Evolutionary conservation across 1,140 invertebrate genomes (phyloP).

Genomic region (Lordiphosa mommai): DNA sequence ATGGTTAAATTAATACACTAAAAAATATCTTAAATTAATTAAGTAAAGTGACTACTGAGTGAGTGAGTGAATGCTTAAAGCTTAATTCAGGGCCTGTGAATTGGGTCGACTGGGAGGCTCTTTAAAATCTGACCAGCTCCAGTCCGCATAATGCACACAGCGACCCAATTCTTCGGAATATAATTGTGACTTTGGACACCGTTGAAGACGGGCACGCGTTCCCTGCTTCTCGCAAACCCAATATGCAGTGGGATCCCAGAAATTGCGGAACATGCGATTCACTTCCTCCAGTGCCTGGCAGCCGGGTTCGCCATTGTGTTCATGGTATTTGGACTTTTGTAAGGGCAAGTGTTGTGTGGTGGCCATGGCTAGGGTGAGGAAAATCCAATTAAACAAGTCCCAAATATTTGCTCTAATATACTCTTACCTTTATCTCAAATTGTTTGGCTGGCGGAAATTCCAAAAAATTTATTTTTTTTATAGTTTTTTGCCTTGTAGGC

Average conservation of each 20-base stretch:
- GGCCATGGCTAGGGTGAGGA: conserved; percentile 32
- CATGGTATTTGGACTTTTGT: conserved; percentile 55
- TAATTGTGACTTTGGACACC: conserved; percentile 57
- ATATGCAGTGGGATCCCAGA: conserved; percentile 74
- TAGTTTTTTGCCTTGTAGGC: conserved; percentile 29
- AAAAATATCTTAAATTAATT: conserved; percentile 9
- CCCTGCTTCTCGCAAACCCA: conserved; percentile 73
- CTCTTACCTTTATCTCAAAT: conserved; percentile 14
- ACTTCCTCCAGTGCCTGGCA: conserved; percentile 69
- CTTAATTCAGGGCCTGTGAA: conserved; percentile 7
- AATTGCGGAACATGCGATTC: conserved; percentile 72
- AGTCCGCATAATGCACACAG: conserved; percentile 64
- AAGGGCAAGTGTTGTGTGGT: conserved; percentile 56
- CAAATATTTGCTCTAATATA: conserved; percentile 16
- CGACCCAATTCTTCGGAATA: conserved; percentile 64
- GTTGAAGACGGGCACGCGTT: conserved; percentile 52
- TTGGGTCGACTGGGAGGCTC: conserved; percentile 72
- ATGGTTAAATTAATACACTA: background rate
- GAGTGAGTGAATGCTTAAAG: conserved; percentile 5
- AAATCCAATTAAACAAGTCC: conserved; percentile 11
- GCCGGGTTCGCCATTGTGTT: conserved; percentile 70
- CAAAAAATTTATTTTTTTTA: background rate
- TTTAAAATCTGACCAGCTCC: conserved; percentile 70
- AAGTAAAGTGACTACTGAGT: conserved; percentile 12
- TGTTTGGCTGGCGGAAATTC: conserved; percentile 13